A percentile compares a stretch with the other conserved stretches of the same genome.
Evolutionary conservation across 2,888 invertebrate species (phyloP).

Genomic region (Neocrepidodera transversa): DNA sequence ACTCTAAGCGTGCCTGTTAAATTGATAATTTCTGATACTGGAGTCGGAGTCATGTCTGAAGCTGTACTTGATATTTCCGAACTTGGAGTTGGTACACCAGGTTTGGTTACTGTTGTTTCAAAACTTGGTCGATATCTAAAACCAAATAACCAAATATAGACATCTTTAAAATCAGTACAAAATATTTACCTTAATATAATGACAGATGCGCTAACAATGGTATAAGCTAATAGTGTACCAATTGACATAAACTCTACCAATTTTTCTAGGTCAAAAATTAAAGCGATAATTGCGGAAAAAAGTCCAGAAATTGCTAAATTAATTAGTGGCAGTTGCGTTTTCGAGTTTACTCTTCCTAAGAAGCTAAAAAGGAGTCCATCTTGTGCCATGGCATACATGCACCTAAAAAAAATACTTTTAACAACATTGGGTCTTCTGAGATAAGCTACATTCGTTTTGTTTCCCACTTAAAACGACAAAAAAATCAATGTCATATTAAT

Average conservation of each 20-base stretch:
- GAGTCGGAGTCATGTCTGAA: conserved; percentile 55
- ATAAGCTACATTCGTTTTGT: neutral
- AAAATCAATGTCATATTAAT: too few relatives aligned
- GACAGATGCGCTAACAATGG: conserved; percentile 89
- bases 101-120: conserved; percentile 44
- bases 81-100: conserved; percentile 50
- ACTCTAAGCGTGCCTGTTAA: conserved; percentile 79
- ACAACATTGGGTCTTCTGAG: conserved; percentile 56
- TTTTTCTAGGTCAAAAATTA: conserved; percentile 87
- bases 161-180: neutral
- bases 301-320: conserved; percentile 81
- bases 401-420: conserved; percentile 2
- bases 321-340: conserved; percentile 80
- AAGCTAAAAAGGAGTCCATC: conserved; percentile 87
- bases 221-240: conserved; percentile 86
- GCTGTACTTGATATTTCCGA: conserved; percentile 57
- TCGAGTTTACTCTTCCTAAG: conserved; percentile 76
- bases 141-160: neutral
- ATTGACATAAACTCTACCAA: conserved; percentile 96
- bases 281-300: conserved; percentile 78
- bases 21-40: conserved; percentile 57
- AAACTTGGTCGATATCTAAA: conserved; percentile 50
- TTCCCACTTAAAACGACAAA: too few relatives aligned
- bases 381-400: conserved; percentile 87
- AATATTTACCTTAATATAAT: conserved; percentile 69